Percentiles rank a stretch among this genome's conserved stretches.
Conservation (phyloP, 2,797 vertebrate species). For the Anas georgica region DNA sequence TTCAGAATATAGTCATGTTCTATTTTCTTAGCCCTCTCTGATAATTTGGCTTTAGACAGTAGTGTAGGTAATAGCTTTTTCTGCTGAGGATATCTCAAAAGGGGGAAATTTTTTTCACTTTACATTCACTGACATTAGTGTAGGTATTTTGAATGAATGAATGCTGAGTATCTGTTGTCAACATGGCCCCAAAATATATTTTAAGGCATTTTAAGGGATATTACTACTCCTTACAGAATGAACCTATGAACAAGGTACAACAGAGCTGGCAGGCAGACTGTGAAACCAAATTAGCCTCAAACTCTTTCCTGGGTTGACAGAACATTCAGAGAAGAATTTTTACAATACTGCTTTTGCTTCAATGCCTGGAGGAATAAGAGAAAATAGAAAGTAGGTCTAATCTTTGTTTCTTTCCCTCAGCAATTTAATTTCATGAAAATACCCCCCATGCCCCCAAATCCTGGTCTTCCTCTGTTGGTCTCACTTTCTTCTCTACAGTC, state of each 20-base stretch:
- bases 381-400: constrained; percentile 1
- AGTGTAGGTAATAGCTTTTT: background rate
- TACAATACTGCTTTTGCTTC: background rate
- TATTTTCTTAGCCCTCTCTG: background rate
- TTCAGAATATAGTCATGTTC: background rate
- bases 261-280: background rate
- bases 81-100: background rate
- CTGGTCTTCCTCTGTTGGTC: constrained; percentile 9
- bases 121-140: background rate
- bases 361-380: background rate
- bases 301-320: background rate
- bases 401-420: constrained; percentile 7
- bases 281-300: background rate
- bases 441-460: background rate
- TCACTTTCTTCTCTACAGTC: background rate
- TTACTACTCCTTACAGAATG: background rate
- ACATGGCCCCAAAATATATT: background rate
- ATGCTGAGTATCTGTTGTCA: background rate
- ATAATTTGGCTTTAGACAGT: background rate
- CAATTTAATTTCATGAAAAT: constrained; percentile 12
- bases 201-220: background rate
- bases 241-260: background rate
- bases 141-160: background rate
- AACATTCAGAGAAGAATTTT: background rate
- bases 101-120: background rate